These are phyloP conservation scores for Galemys pyrenaicus DNA, from an alignment of 2,113 vertebrate genomes.

Conservation along the genomic window DNA sequence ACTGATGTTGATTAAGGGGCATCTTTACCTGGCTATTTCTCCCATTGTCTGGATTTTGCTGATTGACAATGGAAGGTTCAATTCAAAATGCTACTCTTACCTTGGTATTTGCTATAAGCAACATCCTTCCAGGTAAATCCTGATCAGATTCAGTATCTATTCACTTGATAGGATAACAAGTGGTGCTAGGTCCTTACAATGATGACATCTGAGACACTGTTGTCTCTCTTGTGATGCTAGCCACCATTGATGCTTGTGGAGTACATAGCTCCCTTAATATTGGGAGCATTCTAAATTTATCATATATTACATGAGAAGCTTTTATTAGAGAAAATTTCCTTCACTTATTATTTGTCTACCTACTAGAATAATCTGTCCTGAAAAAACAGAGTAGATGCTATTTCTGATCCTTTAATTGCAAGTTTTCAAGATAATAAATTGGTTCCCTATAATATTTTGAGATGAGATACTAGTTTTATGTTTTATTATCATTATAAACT, in stretches of 20 bases:
- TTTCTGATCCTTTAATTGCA: neutral
- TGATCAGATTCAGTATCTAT: neutral
- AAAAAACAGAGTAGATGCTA: neutral
- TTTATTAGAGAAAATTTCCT: neutral
- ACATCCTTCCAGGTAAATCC: neutral
- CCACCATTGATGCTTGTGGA: neutral
- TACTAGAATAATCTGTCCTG: neutral
- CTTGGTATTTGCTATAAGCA: neutral
- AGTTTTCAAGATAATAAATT: neutral
- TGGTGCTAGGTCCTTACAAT: neutral
- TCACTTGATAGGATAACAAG: too few relatives aligned
- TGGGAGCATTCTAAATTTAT: neutral
- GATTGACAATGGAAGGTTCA: neutral
- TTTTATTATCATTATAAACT: neutral
- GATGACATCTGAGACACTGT: too few relatives aligned
- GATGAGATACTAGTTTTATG: neutral
- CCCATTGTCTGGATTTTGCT: neutral
- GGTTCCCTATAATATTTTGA: neutral
- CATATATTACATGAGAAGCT: neutral
- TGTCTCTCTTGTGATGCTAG: neutral
- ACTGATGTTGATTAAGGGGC: neutral
- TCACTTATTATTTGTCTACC: neutral
- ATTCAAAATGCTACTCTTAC: neutral
- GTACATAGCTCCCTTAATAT: neutral
- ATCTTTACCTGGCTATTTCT: neutral